These are phyloP conservation scores for Hestina assimilis DNA, from an alignment of 1,140 invertebrate species.

Conservation along the genomic window DNA sequence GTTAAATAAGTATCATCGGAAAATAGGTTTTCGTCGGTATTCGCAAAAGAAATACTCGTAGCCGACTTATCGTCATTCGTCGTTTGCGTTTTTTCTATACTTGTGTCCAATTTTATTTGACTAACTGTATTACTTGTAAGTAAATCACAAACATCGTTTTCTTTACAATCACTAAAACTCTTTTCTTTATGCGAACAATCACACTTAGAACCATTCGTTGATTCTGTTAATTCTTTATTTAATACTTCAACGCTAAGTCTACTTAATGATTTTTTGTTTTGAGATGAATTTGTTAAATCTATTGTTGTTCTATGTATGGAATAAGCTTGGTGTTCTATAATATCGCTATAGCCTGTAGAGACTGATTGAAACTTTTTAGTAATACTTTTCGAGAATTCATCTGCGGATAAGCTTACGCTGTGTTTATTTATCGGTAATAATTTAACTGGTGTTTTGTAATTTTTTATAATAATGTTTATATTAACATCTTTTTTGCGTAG, in stretches of 20 bases:
- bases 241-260: slow-evolving; percentile 5
- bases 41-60: neutral
- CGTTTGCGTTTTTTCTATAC: slow-evolving; percentile 3
- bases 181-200: slow-evolving; percentile 1
- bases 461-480: slow-evolving; percentile 54
- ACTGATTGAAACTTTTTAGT: slow-evolving; percentile 54
- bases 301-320: slow-evolving; percentile 45
- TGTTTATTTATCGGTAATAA: slow-evolving; percentile 19
- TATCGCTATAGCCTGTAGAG: slow-evolving; percentile 51
- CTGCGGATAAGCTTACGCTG: neutral
- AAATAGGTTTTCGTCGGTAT: slow-evolving; percentile 6
- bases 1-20: slow-evolving; percentile 7
- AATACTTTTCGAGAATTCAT: slow-evolving; percentile 46
- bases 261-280: neutral
- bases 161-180: slow-evolving; percentile 1
- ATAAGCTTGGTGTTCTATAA: slow-evolving; percentile 35
- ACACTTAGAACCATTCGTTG: neutral
- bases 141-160: slow-evolving; percentile 4
- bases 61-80: slow-evolving; percentile 12
- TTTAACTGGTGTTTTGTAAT: slow-evolving; percentile 27
- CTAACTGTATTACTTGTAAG: slow-evolving; percentile 1
- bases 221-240: neutral
- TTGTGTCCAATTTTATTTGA: neutral
- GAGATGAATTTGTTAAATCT: slow-evolving; percentile 15
- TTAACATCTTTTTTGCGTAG: slow-evolving; percentile 46